phyloP scores from a whole-genome alignment of 2,797 vertebrate genomes.

The Tragelaphus eurycerus region DNA sequence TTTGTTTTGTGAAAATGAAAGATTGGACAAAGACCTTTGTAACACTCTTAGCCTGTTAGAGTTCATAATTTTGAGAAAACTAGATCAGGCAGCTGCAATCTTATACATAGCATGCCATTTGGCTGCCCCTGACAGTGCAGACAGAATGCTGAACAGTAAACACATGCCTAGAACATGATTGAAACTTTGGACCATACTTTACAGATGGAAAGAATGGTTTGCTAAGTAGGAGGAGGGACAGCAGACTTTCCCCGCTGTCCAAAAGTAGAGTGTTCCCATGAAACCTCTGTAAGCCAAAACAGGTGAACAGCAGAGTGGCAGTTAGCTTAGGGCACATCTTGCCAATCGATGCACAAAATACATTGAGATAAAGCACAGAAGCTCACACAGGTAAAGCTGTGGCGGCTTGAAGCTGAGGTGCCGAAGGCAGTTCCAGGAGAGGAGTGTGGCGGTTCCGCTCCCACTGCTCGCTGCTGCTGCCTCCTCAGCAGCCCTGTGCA shows the following conservation, averaged over 20 bases:
- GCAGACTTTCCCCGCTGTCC: background rate
- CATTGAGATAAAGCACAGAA: background rate
- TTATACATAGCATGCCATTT: slow-evolving; percentile 23
- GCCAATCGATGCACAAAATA: background rate
- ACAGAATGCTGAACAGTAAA: slow-evolving; percentile 23
- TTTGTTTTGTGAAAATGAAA: slow-evolving; percentile 44
- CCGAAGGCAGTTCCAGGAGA: background rate
- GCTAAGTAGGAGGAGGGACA: background rate
- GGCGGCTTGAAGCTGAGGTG: background rate
- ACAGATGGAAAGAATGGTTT: background rate
- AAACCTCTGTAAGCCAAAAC: background rate
- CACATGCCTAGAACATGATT: background rate
- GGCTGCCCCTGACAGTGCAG: slow-evolving; percentile 2
- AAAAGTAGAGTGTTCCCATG: background rate
- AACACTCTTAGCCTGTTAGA: slow-evolving; percentile 5
- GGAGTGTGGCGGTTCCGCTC: background rate
- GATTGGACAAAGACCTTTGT: slow-evolving; percentile 37
- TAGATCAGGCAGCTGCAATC: slow-evolving; percentile 38
- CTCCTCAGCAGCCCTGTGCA: background rate
- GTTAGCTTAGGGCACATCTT: background rate
- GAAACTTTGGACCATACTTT: background rate
- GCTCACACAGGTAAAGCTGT: background rate
- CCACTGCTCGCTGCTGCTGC: background rate
- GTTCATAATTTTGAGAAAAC: background rate
- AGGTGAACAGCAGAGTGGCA: background rate